Percentiles rank a stretch among this genome's conserved stretches.
Conservation (phyloP, 2,797 vertebrate genomes). For the Petrocephalus schoutedeni region DNA sequence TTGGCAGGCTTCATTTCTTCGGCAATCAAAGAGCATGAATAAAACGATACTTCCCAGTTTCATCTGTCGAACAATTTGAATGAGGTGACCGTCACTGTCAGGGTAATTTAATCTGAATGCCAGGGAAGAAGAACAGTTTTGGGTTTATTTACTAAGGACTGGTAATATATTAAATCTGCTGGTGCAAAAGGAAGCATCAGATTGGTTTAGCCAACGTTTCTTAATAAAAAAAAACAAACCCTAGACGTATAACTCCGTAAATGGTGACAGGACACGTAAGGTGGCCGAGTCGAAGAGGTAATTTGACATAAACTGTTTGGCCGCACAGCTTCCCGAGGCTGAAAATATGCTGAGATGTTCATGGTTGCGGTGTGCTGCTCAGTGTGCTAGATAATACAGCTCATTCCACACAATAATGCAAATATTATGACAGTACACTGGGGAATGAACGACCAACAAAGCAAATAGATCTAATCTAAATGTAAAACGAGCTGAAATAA, state of each 20-base stretch:
- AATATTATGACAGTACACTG: slow-evolving; percentile 14
- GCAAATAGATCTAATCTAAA: not conserved
- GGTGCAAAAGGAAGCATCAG: not conserved
- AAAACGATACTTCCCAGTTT: not conserved
- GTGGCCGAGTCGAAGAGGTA: not conserved
- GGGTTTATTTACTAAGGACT: not conserved
- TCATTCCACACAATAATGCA: slow-evolving; percentile 7
- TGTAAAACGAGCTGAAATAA: not conserved
- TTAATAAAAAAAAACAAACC: not conserved
- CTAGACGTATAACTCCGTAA: not conserved
- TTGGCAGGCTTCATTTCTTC: not conserved
- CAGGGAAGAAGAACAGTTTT: not conserved
- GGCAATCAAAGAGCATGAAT: not conserved
- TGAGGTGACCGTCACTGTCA: not conserved
- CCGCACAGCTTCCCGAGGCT: not conserved
- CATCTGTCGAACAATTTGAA: not conserved
- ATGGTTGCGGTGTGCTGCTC: not conserved
- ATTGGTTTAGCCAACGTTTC: not conserved
- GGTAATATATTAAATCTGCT: not conserved
- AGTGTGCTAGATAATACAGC: not conserved
- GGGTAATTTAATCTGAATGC: not conserved
- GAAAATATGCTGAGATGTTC: not conserved
- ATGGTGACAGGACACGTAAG: not conserved
- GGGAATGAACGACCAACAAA: not conserved
- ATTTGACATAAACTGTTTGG: not conserved